phyloP scores from a whole-genome alignment of 2,113 vertebrate species.

The Hippocampus guttulatus region DNA sequence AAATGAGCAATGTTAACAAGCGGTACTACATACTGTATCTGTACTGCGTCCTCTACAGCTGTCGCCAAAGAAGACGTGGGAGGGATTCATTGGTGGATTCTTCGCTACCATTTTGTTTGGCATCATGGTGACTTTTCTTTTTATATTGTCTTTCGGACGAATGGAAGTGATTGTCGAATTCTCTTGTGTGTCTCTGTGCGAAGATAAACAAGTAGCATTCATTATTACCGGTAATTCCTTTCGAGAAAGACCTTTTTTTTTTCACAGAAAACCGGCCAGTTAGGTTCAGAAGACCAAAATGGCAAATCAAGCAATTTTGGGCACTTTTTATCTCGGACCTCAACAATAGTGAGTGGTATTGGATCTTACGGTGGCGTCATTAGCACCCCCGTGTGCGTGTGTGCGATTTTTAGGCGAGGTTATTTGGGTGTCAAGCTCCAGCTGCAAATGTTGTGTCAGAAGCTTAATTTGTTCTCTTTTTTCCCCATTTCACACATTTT shows the following conservation, averaged over 20 bases:
- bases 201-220: background rate
- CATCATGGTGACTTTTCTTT: constrained; percentile 77
- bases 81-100: constrained; percentile 96
- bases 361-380: too few species aligned
- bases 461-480: too few species aligned
- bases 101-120: constrained; percentile 94
- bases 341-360: too few species aligned
- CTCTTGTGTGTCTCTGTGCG: background rate
- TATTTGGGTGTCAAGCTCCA: too few species aligned
- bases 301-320: background rate
- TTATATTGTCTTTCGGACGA: background rate
- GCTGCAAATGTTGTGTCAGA: too few species aligned
- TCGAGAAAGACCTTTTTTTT: background rate
- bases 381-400: too few species aligned
- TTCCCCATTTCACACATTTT: too few species aligned
- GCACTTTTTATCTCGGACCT: too few species aligned
- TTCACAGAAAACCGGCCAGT: background rate
- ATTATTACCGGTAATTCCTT: background rate
- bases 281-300: background rate
- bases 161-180: background rate
- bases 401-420: too few species aligned
- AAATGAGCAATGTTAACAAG: background rate
- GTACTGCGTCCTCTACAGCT: constrained; percentile 70
- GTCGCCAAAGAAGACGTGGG: constrained; percentile 99
- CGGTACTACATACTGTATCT: background rate